Evolutionary conservation across 2,113 vertebrate genomes (phyloP).

Genomic region (Podarcis raffonei): DNA sequence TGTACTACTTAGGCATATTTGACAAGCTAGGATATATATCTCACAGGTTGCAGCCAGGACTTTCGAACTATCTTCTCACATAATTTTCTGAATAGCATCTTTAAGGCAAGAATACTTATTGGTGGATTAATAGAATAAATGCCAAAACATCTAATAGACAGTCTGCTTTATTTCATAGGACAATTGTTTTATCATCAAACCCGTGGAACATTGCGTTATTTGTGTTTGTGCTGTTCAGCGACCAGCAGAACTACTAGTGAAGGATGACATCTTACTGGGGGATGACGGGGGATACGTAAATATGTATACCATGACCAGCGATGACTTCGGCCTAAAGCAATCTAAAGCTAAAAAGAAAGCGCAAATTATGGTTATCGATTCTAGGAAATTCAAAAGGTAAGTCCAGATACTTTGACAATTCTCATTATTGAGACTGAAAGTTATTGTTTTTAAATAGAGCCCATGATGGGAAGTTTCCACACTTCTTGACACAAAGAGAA

Average conservation of each 20-base stretch:
- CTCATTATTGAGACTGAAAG: background rate
- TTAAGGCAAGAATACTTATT: background rate
- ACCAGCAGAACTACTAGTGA: slow-evolving; percentile 47
- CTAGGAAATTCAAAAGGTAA: slow-evolving; percentile 73
- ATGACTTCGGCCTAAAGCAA: slow-evolving; percentile 70
- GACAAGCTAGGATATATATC: background rate
- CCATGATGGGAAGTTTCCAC: background rate
- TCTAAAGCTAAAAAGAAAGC: slow-evolving; percentile 57
- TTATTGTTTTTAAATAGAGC: background rate
- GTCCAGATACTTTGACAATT: background rate
- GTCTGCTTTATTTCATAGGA: slow-evolving; percentile 58
- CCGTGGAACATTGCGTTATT: slow-evolving; percentile 73
- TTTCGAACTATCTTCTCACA: background rate
- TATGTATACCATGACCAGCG: slow-evolving; percentile 68
- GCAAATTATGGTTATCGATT: slow-evolving; percentile 64
- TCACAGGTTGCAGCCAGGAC: background rate
- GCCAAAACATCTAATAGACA: slow-evolving; percentile 14
- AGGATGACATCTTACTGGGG: slow-evolving; percentile 74
- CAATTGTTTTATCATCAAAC: slow-evolving; percentile 73
- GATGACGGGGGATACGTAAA: slow-evolving; percentile 77
- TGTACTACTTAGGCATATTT: too few relatives aligned
- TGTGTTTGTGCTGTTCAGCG: slow-evolving; percentile 66
- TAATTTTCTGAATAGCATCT: background rate
- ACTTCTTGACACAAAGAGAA: background rate
- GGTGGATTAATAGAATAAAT: background rate